A percentile compares a stretch with the other conserved stretches of the same genome.
Conservation (phyloP, 2,113 vertebrate genomes). For the Rattus norvegicus region GRCr8 NC_086031.1:106303501-106304000, state of each 20-base stretch:
- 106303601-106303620: background rate
- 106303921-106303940: background rate
- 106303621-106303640: background rate
- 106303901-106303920: background rate
- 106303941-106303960: constrained; percentile 1
- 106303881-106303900: background rate
- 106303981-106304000: background rate
- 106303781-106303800: background rate
- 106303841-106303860: background rate
- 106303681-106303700: background rate
- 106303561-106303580: background rate
- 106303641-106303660: background rate
- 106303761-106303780: background rate
- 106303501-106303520: background rate
- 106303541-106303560: background rate
- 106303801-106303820: background rate
- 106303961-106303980: background rate
- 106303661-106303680: background rate
- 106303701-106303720: background rate
- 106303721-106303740: background rate
- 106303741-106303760: too few relatives aligned
- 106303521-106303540: background rate
- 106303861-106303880: background rate
- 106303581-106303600: background rate
- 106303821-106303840: background rate